phyloP scores from a whole-genome alignment of 2,113 vertebrate genomes.

The Physeter macrocephalus region DNA sequence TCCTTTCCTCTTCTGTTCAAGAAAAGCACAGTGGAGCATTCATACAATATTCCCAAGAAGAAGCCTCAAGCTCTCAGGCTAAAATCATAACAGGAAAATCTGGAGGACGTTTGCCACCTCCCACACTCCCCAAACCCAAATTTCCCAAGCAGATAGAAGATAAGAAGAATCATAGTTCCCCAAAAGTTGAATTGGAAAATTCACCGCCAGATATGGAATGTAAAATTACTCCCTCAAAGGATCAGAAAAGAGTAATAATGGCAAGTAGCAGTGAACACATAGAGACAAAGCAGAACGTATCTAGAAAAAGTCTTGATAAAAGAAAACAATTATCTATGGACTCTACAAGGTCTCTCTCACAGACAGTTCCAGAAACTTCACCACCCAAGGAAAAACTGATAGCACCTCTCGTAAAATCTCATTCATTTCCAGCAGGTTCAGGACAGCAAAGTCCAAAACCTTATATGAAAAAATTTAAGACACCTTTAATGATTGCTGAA shows the following conservation, averaged over 20 bases:
- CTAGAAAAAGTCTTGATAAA: constrained; percentile 18
- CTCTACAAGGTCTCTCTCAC: neutral
- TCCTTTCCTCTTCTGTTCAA: constrained; percentile 36
- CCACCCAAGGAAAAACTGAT: constrained; percentile 71
- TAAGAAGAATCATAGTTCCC: constrained; percentile 57
- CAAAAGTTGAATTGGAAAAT: constrained; percentile 30
- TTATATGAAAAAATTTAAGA: constrained; percentile 88
- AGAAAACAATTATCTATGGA: constrained; percentile 26
- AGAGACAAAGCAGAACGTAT: constrained; percentile 8
- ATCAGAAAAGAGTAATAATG: constrained; percentile 13
- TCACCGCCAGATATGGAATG: constrained; percentile 26
- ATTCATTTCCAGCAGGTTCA: constrained; percentile 81
- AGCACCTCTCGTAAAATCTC: constrained; percentile 81
- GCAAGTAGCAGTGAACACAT: neutral
- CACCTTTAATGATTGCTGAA: constrained; percentile 91
- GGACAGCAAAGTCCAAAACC: constrained; percentile 80
- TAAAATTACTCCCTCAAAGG: neutral
- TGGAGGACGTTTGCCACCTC: constrained; percentile 71
- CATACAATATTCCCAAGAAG: constrained; percentile 35
- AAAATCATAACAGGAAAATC: constrained; percentile 80
- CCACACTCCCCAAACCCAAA: constrained; percentile 81
- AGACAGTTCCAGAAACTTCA: constrained; percentile 57
- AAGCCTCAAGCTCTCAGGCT: constrained; percentile 56
- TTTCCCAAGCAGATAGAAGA: constrained; percentile 72
- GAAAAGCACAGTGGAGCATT: constrained; percentile 18